Base-by-base conservation (phyloP, 2,113 vertebrate species). In the Stegostoma tigrinum region DNA sequence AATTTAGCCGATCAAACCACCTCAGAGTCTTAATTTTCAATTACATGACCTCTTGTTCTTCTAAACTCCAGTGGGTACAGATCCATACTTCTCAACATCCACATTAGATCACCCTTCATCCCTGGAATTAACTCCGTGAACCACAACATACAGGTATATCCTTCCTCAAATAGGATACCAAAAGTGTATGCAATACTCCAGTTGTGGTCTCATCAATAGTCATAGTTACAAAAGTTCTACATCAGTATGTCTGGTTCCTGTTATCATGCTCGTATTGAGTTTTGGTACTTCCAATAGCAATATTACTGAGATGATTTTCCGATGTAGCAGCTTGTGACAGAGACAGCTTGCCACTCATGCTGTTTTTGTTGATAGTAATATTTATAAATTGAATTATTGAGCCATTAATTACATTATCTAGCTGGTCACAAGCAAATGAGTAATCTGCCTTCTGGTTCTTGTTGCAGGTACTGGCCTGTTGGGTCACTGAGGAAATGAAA, bases 381-480 rank as follows among this genome's bases (percentile, higher is more conserved):
- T 30, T 34, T 89, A 15, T n/a, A 34, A 64, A 19, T 30, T 14
- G 48, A 91, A 64, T 64, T 34, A n/a, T 30, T 93, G 34, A 6
- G 17, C 55, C 21, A 2, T 38, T 34, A 61, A 61, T 89, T 30
- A 7, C 24, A 78, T 27, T n/a, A 45, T 87, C 34, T 91, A 55
- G 34, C 89, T 91, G 55, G 30, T 38, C 89, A 91, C 30, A 38
- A 87, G 30, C 6, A 93, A 7, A 30, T 30, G 12, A 61, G 8
- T 95, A 95, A 95, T 52, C 67, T 10, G 12, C 24, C 34, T 42
- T 61, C 0, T 95, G 94, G 94, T 95, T 95, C 67, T 72, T 95
- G 66, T 95, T 75, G 23, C 94, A 95, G 94, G 94, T 72, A 95
- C 94, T 52, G 94, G 94, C 52, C 68, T 95, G 8, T 72, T 95